These are phyloP conservation scores for Peromyscus polionotus DNA, from an alignment of 2,113 vertebrate species.

Conservation along the genomic window DNA sequence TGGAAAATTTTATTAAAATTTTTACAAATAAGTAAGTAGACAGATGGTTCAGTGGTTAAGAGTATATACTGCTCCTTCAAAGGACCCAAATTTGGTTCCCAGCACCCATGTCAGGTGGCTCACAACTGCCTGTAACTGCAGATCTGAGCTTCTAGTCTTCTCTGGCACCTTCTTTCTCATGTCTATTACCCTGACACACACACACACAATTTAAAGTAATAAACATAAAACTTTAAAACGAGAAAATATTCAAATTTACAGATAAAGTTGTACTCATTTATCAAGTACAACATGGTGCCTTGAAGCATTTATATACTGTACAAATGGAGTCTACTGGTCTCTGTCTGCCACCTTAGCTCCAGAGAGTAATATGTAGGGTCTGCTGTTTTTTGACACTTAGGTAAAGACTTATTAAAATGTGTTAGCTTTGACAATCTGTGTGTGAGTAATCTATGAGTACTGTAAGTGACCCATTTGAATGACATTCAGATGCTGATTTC, in stretches of 20 bases:
- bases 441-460: background rate
- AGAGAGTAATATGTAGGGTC: background rate
- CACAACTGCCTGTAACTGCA: background rate
- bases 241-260: background rate
- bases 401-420: constrained; percentile 4
- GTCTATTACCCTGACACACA: no score
- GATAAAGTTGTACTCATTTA: background rate
- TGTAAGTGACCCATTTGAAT: constrained; percentile 39
- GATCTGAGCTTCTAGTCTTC: background rate
- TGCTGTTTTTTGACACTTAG: background rate
- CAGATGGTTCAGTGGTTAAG: background rate
- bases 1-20: no score
- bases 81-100: background rate
- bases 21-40: background rate
- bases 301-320: background rate
- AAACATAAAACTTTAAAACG: background rate
- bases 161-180: background rate
- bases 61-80: background rate
- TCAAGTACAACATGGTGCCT: background rate
- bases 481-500: background rate
- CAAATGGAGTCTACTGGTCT: background rate
- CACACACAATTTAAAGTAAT: background rate
- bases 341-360: background rate
- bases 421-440: background rate
- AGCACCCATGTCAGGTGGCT: background rate